A percentile compares a stretch with the other conserved stretches of the same genome.
Evolutionary conservation across 2,113 vertebrate species (phyloP).

Genomic region (Todiramphus chloris): DNA sequence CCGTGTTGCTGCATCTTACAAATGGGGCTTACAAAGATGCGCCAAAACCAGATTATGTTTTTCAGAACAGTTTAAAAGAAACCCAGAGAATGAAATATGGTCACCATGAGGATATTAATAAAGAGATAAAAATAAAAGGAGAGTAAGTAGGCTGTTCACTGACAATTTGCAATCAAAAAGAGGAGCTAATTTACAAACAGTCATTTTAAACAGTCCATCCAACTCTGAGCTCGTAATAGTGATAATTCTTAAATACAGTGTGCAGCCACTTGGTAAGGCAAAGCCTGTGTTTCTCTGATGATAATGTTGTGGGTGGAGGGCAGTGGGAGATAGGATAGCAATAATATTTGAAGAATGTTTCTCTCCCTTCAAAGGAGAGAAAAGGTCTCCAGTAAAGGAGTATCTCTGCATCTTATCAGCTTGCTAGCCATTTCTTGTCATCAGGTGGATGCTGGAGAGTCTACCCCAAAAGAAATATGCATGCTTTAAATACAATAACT

Average conservation of each 20-base stretch:
- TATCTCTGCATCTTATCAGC: neutral
- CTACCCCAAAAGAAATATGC: neutral
- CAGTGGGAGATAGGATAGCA: neutral
- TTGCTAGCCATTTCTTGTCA: conserved; percentile 6
- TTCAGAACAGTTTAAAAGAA: neutral
- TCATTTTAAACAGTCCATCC: neutral
- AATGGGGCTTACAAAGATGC: neutral
- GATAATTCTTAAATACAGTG: neutral
- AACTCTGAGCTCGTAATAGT: neutral
- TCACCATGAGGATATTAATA: neutral
- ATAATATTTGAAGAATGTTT: neutral
- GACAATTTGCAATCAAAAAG: neutral
- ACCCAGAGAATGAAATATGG: neutral
- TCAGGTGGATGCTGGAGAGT: neutral
- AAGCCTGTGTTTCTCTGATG: neutral
- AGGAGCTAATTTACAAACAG: neutral
- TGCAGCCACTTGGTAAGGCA: neutral
- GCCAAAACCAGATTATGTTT: neutral
- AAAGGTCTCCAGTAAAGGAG: neutral
- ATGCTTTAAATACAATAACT: neutral
- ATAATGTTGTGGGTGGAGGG: neutral
- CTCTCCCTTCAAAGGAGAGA: neutral
- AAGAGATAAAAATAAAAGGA: neutral
- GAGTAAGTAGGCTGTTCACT: neutral
- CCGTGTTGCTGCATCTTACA: neutral